These are phyloP conservation scores for Agrilus planipennis DNA, from an alignment of 1,140 invertebrate genomes.

Conservation along the genomic window DNA sequence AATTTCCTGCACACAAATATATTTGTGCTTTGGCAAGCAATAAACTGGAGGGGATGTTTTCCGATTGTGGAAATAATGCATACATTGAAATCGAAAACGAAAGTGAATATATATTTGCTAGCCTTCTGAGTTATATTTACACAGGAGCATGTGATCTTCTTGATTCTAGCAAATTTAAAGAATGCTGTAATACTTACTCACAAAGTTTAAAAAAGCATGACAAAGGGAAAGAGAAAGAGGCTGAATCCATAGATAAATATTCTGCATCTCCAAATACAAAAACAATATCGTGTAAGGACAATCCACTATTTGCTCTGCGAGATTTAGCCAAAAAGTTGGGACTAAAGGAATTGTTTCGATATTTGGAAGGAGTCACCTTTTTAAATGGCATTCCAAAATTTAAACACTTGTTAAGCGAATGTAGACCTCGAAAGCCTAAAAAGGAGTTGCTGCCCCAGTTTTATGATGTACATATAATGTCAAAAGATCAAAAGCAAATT, in stretches of 20 bases:
- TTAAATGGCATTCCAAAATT: too few species aligned
- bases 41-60: constrained; percentile 36
- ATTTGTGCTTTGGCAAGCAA: constrained; percentile 52
- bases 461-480: constrained; percentile 47
- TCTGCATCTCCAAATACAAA: too few species aligned
- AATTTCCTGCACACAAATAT: constrained; percentile 53
- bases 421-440: constrained; percentile 16
- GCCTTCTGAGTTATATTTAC: constrained; percentile 54
- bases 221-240: too few species aligned
- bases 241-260: too few species aligned
- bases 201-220: too few species aligned
- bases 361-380: constrained; percentile 36
- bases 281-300: too few species aligned
- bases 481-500: constrained; percentile 44
- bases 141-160: constrained; percentile 49
- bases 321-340: constrained; percentile 43
- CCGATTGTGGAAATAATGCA: constrained; percentile 13
- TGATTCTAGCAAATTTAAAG: constrained; percentile 20
- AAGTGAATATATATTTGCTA: constrained; percentile 48
- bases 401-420: too few species aligned
- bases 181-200: constrained; percentile 14
- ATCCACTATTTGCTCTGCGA: constrained; percentile 43
- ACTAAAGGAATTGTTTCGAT: constrained; percentile 37
- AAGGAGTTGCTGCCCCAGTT: constrained; percentile 38
- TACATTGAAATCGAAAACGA: constrained; percentile 40